Evolutionary conservation across 2,888 invertebrate species (phyloP), one percentile per base, ranked within the genome.

Genomic region (Silvanus unidentatus): DNA sequence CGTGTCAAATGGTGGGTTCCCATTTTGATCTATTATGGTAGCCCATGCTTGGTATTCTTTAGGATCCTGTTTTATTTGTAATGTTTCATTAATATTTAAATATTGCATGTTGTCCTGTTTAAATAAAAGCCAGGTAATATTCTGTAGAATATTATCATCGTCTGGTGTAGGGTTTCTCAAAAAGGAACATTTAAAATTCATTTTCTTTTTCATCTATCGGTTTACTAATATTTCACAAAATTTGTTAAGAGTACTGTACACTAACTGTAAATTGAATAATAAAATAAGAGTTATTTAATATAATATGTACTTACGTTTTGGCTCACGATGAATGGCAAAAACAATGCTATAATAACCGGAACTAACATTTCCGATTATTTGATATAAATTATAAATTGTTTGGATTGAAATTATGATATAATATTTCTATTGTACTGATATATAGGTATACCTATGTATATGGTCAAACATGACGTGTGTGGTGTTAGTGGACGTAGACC

Each of bases 1-100:
- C 13, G 37, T 37, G 15, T 37, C 16, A n/a, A 37, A 37, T 6
- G 37, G 37, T 37, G 37, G 37, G 15, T 37, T 37, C 8, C 37
- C 37, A 37, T 37, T 15, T n/a, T 13, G 4, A 13, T 37, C 37
- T 6, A 37, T 6, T 2, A 37, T 2, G 3, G 9, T n/a, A 4
- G 8, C 16, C 37, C 37, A 37, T 6, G 10, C 3, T 13, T n/a
- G 4, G 15, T 15, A 13, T 15, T 37, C 5, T 16, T 37, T 16
- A 2, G 37, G 37, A 37, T 37, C 16, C 3, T 4, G 5, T n/a
- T 4, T 4, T n/a, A 37, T n/a, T 15, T 13, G 3, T 16, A 37
- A 37, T 11, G 14, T 16, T 4, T 5, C 37, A 37, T 37, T 37
- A 6, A 37, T 37, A 16, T 37, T 16, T n/a, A 37, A 37, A 37